phyloP scores from a whole-genome alignment of 2,113 vertebrate species.

The Trogon surrucura region DNA sequence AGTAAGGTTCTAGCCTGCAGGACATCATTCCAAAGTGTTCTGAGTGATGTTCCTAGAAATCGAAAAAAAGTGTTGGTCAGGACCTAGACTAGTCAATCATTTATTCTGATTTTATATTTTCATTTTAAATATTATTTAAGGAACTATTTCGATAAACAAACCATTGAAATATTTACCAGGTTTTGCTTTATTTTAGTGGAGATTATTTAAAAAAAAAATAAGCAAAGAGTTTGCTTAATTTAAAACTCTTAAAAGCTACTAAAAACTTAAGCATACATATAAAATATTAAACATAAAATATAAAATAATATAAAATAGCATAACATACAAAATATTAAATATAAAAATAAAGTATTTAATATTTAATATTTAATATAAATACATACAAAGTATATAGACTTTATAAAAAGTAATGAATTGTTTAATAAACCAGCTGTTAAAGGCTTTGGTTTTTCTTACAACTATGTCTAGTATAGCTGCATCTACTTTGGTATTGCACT shows the following conservation, averaged over 20 bases:
- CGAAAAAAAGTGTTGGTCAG: neutral
- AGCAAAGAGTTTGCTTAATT: neutral
- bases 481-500: neutral
- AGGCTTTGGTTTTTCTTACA: neutral
- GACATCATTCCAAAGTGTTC: neutral
- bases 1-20: neutral
- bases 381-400: neutral
- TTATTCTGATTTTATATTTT: neutral
- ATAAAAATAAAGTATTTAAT: too few relatives aligned
- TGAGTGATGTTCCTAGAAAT: neutral
- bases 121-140: neutral
- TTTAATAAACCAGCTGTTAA: neutral
- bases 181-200: neutral
- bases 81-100: neutral
- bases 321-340: too few relatives aligned
- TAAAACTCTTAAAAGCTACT: neutral
- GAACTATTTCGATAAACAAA: neutral
- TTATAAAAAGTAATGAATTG: neutral
- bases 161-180: neutral
- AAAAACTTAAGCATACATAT: too few relatives aligned
- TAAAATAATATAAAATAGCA: too few relatives aligned
- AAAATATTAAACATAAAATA: too few relatives aligned
- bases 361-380: too few relatives aligned
- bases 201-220: neutral
- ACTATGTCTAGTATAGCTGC: neutral